Evolutionary conservation across 2,797 vertebrate genomes (phyloP).

Genomic region (Perodicticus potto): DNA sequence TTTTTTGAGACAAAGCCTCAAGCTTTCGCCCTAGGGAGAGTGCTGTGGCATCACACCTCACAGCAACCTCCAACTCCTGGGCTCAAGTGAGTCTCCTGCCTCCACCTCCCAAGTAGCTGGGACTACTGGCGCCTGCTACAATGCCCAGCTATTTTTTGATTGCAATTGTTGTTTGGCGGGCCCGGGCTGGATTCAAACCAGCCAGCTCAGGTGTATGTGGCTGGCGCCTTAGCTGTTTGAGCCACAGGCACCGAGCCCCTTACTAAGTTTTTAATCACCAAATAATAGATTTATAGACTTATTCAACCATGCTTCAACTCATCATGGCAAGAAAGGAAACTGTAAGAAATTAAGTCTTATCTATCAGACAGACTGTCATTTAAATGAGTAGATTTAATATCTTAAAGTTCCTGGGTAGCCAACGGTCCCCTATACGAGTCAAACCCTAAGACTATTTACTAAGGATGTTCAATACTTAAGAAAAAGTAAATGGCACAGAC

Average conservation of each 20-base stretch:
- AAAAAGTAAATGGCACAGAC: background rate
- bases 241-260: background rate
- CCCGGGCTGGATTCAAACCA: no score
- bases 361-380: background rate
- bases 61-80: no score
- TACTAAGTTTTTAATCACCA: slow-evolving; percentile 29
- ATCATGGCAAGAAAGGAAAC: background rate
- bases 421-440: background rate
- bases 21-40: no score
- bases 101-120: no score
- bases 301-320: slow-evolving; percentile 16
- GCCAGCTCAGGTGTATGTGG: no score
- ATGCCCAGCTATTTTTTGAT: no score
- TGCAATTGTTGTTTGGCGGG: no score
- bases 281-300: slow-evolving; percentile 58
- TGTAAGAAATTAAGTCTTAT: slow-evolving; percentile 4
- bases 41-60: no score
- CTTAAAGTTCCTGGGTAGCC: background rate
- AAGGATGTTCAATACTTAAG: background rate
- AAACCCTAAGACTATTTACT: slow-evolving; percentile 27
- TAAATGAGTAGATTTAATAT: slow-evolving; percentile 11
- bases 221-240: no score
- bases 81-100: no score
- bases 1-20: no score
- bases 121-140: no score